A percentile compares a stretch with the other conserved stretches of the same genome.
Evolutionary conservation across 2,797 vertebrate species (phyloP).

Genomic region (Podarcis siculus): DNA sequence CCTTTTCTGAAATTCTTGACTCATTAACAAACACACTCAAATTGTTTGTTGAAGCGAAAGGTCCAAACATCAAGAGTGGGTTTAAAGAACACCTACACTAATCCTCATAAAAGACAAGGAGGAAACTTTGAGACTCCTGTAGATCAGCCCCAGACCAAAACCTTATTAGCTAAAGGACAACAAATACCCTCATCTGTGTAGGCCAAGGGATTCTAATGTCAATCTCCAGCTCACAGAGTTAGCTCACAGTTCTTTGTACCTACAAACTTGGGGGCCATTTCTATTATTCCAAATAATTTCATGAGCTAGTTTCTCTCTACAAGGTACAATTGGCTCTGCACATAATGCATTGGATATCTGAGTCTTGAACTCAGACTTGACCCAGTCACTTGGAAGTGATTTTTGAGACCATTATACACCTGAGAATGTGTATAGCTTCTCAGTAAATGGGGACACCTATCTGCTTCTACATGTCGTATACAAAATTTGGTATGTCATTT

Average conservation of each 20-base stretch:
- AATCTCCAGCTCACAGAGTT: not conserved
- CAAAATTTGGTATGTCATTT: constrained; percentile 5
- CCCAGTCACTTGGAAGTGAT: not conserved
- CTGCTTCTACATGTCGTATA: not conserved
- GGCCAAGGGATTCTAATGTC: not conserved
- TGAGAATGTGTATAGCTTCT: not conserved
- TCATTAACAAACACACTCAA: not conserved
- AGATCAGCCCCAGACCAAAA: not conserved
- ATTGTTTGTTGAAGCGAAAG: not conserved
- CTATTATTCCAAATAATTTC: not conserved
- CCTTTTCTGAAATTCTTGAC: not conserved
- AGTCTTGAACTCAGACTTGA: not conserved
- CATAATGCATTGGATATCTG: not conserved
- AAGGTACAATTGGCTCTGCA: not conserved
- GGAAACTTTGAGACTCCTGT: not conserved
- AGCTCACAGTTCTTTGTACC: not conserved
- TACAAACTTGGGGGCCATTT: not conserved
- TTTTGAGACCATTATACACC: not conserved
- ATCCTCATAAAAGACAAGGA: not conserved
- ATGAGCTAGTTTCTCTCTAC: not conserved
- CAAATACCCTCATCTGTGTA: not conserved
- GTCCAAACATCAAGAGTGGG: not conserved
- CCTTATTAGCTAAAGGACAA: not conserved
- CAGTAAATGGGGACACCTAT: not conserved
- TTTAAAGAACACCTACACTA: not conserved